Conservation (phyloP, 2,797 vertebrate species). For the Diplodus puntazzo region DNA sequence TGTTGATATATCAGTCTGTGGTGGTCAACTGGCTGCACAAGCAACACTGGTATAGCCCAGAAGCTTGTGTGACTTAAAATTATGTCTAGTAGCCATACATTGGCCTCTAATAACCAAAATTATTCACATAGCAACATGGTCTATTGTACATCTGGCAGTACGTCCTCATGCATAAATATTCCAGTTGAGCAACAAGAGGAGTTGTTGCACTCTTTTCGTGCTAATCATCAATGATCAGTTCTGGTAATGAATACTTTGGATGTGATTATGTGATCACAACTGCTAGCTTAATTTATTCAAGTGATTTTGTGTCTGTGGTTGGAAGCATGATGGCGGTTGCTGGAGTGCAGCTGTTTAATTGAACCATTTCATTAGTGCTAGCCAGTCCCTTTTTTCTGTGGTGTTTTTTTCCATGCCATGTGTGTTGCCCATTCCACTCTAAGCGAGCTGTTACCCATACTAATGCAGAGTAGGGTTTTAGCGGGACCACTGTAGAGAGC, state of each 20-base stretch:
- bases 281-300: conserved; percentile 25
- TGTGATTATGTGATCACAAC: conserved; percentile 42
- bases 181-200: not conserved
- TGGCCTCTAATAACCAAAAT: not conserved
- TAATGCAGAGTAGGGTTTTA: conserved; percentile 61
- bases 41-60: not conserved
- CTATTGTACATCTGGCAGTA: not conserved
- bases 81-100: not conserved
- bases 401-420: conserved; percentile 39
- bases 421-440: conserved; percentile 30
- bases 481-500: conserved; percentile 49
- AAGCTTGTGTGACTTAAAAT: not conserved
- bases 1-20: not conserved
- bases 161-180: not conserved
- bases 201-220: not conserved
- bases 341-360: conserved; percentile 55
- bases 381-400: conserved; percentile 5
- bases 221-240: conserved; percentile 27
- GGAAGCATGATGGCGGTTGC: not conserved
- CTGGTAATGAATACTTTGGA: conserved; percentile 27
- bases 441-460: conserved; percentile 50
- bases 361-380: conserved; percentile 43
- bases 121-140: not conserved
- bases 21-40: no score
- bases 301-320: conserved; percentile 9